Conservation (phyloP, 1,140 invertebrate species). For the Drosophila azteca region DNA sequence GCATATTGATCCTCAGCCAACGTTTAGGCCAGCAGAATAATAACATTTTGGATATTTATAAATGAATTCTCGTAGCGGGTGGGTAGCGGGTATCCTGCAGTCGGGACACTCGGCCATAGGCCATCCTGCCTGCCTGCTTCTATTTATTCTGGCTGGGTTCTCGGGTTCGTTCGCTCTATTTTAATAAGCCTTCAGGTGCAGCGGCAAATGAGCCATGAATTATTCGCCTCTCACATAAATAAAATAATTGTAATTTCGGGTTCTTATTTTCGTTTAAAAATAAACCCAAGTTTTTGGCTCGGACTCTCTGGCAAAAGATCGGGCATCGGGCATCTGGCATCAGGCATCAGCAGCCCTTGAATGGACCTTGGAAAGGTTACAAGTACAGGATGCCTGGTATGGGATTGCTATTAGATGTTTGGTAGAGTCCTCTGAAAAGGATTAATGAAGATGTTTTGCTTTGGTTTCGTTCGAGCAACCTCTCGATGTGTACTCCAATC, state of each 20-base stretch:
- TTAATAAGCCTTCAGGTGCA: slow-evolving; percentile 80
- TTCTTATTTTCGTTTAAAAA: slow-evolving; percentile 32
- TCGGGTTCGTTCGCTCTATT: slow-evolving; percentile 27
- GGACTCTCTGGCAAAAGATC: slow-evolving; percentile 2
- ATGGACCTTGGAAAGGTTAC: neutral
- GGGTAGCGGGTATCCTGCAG: no score
- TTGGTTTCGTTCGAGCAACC: neutral
- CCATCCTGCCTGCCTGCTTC: slow-evolving; percentile 19
- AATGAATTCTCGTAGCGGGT: no score
- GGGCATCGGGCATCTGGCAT: no score
- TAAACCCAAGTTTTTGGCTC: slow-evolving; percentile 37
- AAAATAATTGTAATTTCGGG: slow-evolving; percentile 62
- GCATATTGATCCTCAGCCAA: no score
- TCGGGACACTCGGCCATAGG: no score
- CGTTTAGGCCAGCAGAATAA: no score
- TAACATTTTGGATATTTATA: no score
- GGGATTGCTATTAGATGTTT: no score
- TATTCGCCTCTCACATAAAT: slow-evolving; percentile 57
- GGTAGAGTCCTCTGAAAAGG: no score
- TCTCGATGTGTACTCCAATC: slow-evolving; percentile 16
- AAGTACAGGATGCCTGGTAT: no score
- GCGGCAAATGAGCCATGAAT: slow-evolving; percentile 75
- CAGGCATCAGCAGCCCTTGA: neutral
- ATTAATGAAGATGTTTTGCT: neutral
- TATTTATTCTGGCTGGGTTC: slow-evolving; percentile 11